Percentiles rank a stretch among this genome's conserved stretches.
These are phyloP conservation scores for Sacculina carcini DNA, from an alignment of 2,888 invertebrate species.

Conservation along the genomic window DNA sequence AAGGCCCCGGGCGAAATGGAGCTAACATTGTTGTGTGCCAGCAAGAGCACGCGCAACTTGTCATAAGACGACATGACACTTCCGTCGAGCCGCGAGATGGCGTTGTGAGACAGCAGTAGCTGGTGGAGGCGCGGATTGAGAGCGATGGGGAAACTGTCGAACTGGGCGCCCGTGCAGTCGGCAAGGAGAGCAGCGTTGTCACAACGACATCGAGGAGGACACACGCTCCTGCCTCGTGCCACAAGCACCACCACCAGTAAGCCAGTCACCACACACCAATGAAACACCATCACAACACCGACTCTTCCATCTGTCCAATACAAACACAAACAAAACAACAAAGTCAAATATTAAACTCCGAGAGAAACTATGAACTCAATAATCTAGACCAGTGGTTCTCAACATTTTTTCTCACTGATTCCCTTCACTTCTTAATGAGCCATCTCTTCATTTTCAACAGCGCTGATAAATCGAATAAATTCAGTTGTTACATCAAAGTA, in stretches of 20 bases:
- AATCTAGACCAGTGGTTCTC: no score
- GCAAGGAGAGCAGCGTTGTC: conserved; percentile 50
- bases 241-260: conserved; percentile 18
- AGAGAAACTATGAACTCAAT: no score
- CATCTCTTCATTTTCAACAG: no score
- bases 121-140: conserved; percentile 34
- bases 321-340: no score
- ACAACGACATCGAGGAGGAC: conserved; percentile 54
- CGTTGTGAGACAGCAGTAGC: conserved; percentile 41
- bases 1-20: conserved; percentile 40
- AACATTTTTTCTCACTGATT: no score
- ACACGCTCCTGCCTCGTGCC: conserved; percentile 32
- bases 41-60: conserved; percentile 48
- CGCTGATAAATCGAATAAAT: no score
- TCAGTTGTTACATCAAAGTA: no score
- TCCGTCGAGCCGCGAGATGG: conserved; percentile 47
- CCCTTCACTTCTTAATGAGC: no score
- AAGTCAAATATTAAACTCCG: no score
- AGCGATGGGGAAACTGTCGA: conserved; percentile 64
- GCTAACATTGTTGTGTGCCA: conserved; percentile 59
- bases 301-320: no score
- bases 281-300: no score
- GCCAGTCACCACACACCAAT: no score
- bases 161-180: conserved; percentile 44
- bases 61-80: conserved; percentile 55